Conservation (phyloP, 2,797 vertebrate genomes). For the Falco biarmicus region DNA sequence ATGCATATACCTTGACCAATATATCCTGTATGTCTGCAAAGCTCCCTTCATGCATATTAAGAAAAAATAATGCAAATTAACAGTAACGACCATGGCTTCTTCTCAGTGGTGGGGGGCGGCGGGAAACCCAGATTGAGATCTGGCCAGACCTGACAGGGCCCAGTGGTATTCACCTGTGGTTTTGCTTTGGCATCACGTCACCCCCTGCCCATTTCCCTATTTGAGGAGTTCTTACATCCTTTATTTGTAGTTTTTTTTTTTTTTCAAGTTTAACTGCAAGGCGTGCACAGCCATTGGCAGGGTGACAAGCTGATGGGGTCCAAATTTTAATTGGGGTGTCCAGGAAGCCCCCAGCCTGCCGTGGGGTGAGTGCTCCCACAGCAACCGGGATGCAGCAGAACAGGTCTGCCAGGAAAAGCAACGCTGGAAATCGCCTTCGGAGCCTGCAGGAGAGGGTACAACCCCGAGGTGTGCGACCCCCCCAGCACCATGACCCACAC, state of each 20-base stretch:
- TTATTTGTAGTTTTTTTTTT: too few relatives aligned
- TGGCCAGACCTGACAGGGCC: not conserved
- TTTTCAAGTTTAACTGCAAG: not conserved
- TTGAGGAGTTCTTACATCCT: not conserved
- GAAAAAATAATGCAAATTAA: not conserved
- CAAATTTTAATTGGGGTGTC: accelerated
- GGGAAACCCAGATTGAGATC: accelerated
- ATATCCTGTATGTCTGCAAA: not conserved
- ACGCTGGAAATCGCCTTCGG: too few relatives aligned
- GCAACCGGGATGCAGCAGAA: not conserved
- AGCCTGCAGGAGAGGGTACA: not conserved
- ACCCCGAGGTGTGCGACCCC: not conserved
- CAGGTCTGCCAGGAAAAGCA: not conserved
- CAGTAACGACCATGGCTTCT: not conserved
- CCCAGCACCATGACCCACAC: too few relatives aligned
- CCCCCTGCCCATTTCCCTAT: accelerated
- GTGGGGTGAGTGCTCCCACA: not conserved
- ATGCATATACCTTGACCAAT: accelerated
- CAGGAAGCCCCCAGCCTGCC: not conserved
- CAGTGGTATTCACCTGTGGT: accelerated
- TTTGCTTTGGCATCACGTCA: accelerated
- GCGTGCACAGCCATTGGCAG: accelerated
- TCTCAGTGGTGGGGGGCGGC: not conserved
- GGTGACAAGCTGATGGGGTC: not conserved
- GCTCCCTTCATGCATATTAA: not conserved